A percentile compares a stretch with the other conserved stretches of the same genome.
Evolutionary conservation across 53 echinoderm and acorn worm genomes (phyloP).

Genomic region (Paelopatides confundens): DNA sequence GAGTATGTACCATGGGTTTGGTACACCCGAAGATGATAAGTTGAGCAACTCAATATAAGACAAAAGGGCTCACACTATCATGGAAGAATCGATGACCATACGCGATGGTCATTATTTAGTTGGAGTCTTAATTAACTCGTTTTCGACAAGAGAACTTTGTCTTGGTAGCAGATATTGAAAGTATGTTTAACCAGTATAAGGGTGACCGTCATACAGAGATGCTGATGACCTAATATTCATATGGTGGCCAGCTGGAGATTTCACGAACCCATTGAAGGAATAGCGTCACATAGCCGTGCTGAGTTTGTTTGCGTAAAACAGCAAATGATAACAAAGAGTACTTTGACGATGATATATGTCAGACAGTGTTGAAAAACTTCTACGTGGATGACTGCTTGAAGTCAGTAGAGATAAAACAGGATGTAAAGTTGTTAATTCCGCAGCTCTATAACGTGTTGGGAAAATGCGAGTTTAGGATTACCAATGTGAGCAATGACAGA

Average conservation of each 20-base stretch:
- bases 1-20: conserved; percentile 27
- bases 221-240: too few relatives aligned
- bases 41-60: conserved; percentile 39
- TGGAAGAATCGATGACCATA: not conserved
- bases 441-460: too few relatives aligned
- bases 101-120: conserved; percentile 55
- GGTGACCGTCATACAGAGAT: too few relatives aligned
- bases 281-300: conserved; percentile 41
- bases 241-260: conserved; percentile 22
- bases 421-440: too few relatives aligned
- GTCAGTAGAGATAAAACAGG: conserved; percentile 25
- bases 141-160: conserved; percentile 37
- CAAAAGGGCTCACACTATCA: not conserved
- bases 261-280: not conserved
- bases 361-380: conserved; percentile 37
- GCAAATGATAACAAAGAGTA: conserved; percentile 7
- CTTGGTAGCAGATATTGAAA: conserved; percentile 47
- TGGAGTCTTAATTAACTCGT: conserved; percentile 36
- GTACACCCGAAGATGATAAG: conserved; percentile 6
- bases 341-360: not conserved
- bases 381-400: conserved; percentile 71
- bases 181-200: too few relatives aligned
- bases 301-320: conserved; percentile 36
- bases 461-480: too few relatives aligned
- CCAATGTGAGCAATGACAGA: conserved; percentile 56